Evolutionary conservation across 2,797 vertebrate genomes (phyloP).

Genomic region (Pelobates cultripes): DNA sequence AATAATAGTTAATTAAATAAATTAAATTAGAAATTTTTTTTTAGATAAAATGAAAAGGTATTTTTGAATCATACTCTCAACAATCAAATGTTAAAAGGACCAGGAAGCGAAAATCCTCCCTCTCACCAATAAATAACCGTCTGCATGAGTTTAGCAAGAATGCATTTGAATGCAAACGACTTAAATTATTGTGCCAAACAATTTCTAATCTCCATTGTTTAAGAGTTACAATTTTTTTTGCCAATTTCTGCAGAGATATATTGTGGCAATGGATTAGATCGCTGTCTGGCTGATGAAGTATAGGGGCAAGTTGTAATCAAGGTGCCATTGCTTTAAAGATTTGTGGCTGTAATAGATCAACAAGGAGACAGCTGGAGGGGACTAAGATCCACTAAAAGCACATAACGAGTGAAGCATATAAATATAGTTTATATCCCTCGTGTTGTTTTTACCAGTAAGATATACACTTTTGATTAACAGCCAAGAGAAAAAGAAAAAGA

Average conservation of each 20-base stretch:
- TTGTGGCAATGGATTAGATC: not conserved
- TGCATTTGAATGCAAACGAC: conserved; percentile 1
- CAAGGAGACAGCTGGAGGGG: conserved; percentile 12
- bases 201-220: conserved; percentile 43
- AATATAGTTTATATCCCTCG: conserved; percentile 50
- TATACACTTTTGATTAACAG: conserved; percentile 44
- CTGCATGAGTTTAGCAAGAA: no score
- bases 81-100: no score
- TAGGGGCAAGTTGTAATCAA: conserved; percentile 36
- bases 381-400: conserved; percentile 23
- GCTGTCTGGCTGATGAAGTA: conserved; percentile 38
- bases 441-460: conserved; percentile 48
- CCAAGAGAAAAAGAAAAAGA: conserved; percentile 44
- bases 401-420: conserved; percentile 40
- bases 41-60: no score
- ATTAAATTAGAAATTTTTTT: no score
- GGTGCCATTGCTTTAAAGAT: not conserved
- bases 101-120: no score
- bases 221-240: conserved; percentile 1
- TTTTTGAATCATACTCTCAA: no score
- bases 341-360: conserved; percentile 48
- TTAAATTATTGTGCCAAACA: conserved; percentile 23
- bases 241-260: not conserved
- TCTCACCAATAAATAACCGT: no score
- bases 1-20: no score